Evolutionary conservation across 2,888 invertebrate genomes (phyloP).

Genomic region (Silvanus unidentatus): DNA sequence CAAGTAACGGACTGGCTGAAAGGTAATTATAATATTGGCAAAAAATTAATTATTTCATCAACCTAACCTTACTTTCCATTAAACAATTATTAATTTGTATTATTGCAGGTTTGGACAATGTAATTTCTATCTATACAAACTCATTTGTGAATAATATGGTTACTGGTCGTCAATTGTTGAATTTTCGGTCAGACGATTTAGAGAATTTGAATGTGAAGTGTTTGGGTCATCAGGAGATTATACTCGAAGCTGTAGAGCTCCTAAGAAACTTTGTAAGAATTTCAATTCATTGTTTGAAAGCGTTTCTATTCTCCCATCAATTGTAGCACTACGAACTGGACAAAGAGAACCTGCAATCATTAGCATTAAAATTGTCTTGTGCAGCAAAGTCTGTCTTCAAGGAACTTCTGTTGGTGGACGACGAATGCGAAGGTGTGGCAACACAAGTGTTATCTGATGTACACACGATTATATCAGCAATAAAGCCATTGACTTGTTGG

Average conservation of each 20-base stretch:
- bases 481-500: constrained; percentile 88
- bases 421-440: constrained; percentile 54
- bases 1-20: constrained; percentile 88
- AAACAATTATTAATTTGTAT: no score
- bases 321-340: constrained; percentile 84
- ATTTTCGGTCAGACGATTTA: constrained; percentile 81
- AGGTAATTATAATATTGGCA: constrained; percentile 52
- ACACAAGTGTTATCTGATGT: constrained; percentile 81
- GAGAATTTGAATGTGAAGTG: constrained; percentile 78
- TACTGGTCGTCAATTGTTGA: constrained; percentile 75
- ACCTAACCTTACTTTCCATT: constrained; percentile 10
- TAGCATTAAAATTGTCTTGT: constrained; percentile 79
- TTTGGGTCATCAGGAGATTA: constrained; percentile 89
- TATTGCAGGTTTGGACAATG: constrained; percentile 67
- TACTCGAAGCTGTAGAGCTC: constrained; percentile 88
- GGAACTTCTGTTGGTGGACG: constrained; percentile 56
- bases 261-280: constrained; percentile 76
- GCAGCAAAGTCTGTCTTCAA: constrained; percentile 72
- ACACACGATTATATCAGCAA: constrained; percentile 73
- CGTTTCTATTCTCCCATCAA: no score
- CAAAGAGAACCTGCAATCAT: constrained; percentile 84
- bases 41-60: background rate
- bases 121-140: constrained; percentile 73
- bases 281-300: background rate
- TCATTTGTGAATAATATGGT: constrained; percentile 76